Conservation (phyloP, 2,888 invertebrate genomes). For the Coelinius sp. region DNA sequence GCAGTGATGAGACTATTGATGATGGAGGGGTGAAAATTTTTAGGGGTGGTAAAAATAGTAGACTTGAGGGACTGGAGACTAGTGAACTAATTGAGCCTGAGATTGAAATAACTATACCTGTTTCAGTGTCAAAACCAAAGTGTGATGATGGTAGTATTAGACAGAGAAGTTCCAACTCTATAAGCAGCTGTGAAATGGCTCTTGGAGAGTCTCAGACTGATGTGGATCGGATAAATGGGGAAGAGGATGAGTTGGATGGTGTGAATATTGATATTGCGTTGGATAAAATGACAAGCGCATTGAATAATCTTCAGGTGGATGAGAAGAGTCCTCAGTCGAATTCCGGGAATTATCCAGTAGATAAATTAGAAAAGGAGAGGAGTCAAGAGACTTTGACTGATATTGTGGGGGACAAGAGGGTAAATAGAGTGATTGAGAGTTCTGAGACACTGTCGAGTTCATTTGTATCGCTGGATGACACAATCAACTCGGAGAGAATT, state of each 20-base stretch:
- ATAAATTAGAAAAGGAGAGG: constrained; percentile 39
- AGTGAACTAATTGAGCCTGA: constrained; percentile 53
- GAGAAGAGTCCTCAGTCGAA: constrained; percentile 41
- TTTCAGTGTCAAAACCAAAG: constrained; percentile 56
- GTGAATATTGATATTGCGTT: neutral
- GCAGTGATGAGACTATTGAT: constrained; percentile 63
- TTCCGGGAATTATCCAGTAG: constrained; percentile 28
- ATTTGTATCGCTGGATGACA: constrained; percentile 44
- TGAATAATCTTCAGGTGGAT: constrained; percentile 25
- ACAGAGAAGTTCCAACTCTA: constrained; percentile 67
- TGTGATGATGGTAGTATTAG: constrained; percentile 54
- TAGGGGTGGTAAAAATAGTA: constrained; percentile 38
- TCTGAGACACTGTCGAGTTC: constrained; percentile 44
- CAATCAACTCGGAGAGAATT: constrained; percentile 25
- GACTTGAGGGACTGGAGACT: constrained; percentile 35
- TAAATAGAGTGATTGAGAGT: constrained; percentile 35
- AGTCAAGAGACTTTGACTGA: constrained; percentile 46
- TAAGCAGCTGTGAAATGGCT: constrained; percentile 70
- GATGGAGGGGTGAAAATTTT: constrained; percentile 55
- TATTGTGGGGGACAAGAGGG: constrained; percentile 19
- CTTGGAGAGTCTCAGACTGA: constrained; percentile 63
- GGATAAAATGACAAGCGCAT: constrained; percentile 32
- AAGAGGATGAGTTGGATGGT: constrained; percentile 36
- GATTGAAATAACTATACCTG: constrained; percentile 66
- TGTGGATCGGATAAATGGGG: constrained; percentile 59